Evolutionary conservation across 53 echinoderm and acorn worm genomes (phyloP).

Genomic region (Paracentrotus lividus): DNA sequence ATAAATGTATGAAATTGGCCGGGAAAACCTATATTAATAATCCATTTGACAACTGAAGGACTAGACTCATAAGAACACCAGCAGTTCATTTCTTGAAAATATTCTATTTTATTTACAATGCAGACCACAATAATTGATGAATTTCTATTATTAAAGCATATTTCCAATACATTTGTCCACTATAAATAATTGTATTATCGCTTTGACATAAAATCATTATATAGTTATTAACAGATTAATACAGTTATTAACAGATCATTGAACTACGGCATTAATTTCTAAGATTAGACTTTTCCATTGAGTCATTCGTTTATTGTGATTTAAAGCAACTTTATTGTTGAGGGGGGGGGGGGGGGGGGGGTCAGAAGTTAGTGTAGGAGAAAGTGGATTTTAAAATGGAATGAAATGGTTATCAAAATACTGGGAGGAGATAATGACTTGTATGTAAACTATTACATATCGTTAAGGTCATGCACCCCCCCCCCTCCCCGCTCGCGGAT

Average conservation of each 20-base stretch:
- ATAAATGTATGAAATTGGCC: no score
- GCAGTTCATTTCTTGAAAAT: constrained; percentile 25
- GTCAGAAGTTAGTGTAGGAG: no score
- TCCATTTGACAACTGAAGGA: no score
- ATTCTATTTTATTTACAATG: constrained; percentile 61
- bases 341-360: no score
- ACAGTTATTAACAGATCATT: no score
- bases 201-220: background rate
- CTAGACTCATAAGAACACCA: background rate
- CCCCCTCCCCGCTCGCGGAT: background rate
- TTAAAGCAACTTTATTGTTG: no score
- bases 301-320: background rate
- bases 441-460: no score
- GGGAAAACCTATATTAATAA: no score
- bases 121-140: background rate
- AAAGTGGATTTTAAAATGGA: no score
- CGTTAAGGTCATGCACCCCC: background rate
- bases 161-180: constrained; percentile 18
- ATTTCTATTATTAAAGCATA: constrained; percentile 5
- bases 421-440: no score
- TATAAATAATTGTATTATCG: background rate
- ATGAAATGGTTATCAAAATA: no score
- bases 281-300: background rate
- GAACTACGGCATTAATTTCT: background rate
- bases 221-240: background rate